Conservation (phyloP, 2,888 invertebrate species). For the Eremobia ochroleuca region DNA sequence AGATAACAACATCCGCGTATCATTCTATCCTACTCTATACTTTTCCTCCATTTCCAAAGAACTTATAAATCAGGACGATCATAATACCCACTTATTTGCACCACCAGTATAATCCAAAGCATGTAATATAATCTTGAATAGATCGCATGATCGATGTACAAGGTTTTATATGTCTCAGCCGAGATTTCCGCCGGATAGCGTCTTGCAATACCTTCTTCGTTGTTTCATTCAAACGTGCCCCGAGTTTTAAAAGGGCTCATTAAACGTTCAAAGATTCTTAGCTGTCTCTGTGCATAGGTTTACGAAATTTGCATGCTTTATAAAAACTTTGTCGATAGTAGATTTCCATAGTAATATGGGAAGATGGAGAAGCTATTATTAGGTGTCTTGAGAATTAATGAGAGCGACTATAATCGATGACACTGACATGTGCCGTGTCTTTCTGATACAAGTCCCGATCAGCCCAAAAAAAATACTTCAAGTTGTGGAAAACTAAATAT, state of each 20-base stretch:
- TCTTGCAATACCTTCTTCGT: slow-evolving; percentile 78
- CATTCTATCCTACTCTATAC: slow-evolving; percentile 7
- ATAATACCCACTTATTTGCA: slow-evolving; percentile 32
- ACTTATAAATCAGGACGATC: slow-evolving; percentile 18
- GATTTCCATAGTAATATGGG: slow-evolving; percentile 58
- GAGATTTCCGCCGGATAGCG: slow-evolving; percentile 84
- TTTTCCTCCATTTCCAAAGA: slow-evolving; percentile 15
- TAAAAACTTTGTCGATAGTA: slow-evolving; percentile 49
- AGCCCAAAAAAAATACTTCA: not conserved
- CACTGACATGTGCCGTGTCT: not conserved
- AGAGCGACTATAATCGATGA: not conserved
- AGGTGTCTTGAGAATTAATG: slow-evolving; percentile 2
- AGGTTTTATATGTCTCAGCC: slow-evolving; percentile 74
- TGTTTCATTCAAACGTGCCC: slow-evolving; percentile 81
- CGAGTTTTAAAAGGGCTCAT: slow-evolving; percentile 83
- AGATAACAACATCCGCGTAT: slow-evolving; percentile 13
- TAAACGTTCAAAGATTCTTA: slow-evolving; percentile 67
- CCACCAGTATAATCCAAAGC: slow-evolving; percentile 43
- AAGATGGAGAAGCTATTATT: slow-evolving; percentile 22
- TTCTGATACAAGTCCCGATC: not conserved
- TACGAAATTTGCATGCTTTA: slow-evolving; percentile 61
- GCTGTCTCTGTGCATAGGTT: slow-evolving; percentile 55
- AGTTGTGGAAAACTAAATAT: not conserved
- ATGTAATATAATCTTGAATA: slow-evolving; percentile 67
- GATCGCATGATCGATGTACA: slow-evolving; percentile 63